Conservation (phyloP, 1,140 invertebrate species). For the Drosophila virilis region DNA sequence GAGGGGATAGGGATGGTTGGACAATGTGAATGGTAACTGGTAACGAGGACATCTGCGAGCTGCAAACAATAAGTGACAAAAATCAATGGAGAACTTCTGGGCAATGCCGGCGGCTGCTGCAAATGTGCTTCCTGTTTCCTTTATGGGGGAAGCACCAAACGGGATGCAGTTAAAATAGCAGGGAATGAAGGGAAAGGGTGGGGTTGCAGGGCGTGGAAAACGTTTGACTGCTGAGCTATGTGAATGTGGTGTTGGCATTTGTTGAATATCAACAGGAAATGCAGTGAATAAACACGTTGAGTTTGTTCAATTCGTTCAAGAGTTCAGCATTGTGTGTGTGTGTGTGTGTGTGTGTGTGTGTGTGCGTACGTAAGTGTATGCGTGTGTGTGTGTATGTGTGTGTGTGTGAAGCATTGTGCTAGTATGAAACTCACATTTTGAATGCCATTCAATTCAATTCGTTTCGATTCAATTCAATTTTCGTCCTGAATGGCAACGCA, state of each 20-base stretch:
- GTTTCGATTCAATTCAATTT: slow-evolving; percentile 52
- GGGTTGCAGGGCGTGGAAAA: background rate
- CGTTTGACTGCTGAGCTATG: slow-evolving; percentile 23
- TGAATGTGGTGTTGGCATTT: slow-evolving; percentile 57
- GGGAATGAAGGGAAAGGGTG: background rate
- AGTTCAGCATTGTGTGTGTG: slow-evolving; percentile 45
- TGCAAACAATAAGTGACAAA: slow-evolving; percentile 69
- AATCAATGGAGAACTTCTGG: slow-evolving; percentile 69
- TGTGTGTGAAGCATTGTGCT: slow-evolving; percentile 34
- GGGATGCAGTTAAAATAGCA: slow-evolving; percentile 39
- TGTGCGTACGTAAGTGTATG: slow-evolving; percentile 25
- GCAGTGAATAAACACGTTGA: slow-evolving; percentile 79
- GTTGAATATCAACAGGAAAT: slow-evolving; percentile 83
- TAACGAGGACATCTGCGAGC: slow-evolving; percentile 32
- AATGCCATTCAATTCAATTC: slow-evolving; percentile 63
- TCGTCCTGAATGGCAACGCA: slow-evolving; percentile 54
- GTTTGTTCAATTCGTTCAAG: slow-evolving; percentile 35
- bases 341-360: slow-evolving; percentile 6
- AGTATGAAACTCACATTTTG: slow-evolving; percentile 32
- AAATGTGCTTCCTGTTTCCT: slow-evolving; percentile 80
- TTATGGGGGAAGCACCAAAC: slow-evolving; percentile 6
- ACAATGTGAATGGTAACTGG: slow-evolving; percentile 12
- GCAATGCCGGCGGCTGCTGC: slow-evolving; percentile 40
- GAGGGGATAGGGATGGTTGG: background rate
- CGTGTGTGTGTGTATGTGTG: slow-evolving; percentile 27